phyloP scores from a whole-genome alignment of 2,797 vertebrate genomes.

The Gallinago stenura region DNA sequence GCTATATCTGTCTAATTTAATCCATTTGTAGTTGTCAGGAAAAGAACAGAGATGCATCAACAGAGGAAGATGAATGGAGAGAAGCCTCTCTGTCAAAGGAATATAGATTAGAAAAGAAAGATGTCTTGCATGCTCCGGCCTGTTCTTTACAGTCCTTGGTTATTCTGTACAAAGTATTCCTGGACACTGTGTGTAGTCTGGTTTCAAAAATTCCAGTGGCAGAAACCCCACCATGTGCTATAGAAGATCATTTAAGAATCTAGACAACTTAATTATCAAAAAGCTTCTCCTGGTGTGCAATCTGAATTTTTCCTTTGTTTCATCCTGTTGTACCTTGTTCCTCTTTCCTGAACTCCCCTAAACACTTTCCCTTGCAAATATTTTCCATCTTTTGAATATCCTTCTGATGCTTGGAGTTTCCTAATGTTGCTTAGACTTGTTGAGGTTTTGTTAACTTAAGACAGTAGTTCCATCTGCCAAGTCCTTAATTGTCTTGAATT shows the following conservation, averaged over 20 bases:
- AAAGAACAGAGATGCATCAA: neutral
- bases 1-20: neutral
- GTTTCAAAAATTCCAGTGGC: neutral
- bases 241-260: neutral
- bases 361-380: conserved; percentile 12
- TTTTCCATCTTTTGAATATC: conserved; percentile 18
- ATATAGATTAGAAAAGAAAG: neutral
- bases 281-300: neutral
- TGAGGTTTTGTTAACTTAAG: conserved; percentile 40
- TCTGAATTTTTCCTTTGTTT: conserved; percentile 28
- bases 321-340: neutral
- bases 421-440: neutral
- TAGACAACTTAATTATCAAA: neutral
- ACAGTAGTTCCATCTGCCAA: neutral
- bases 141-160: neutral
- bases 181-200: neutral
- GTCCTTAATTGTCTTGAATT: neutral
- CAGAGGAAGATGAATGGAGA: neutral
- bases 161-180: neutral
- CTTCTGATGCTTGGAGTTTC: neutral
- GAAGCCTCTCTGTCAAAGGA: neutral
- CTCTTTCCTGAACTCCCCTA: neutral
- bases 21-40: conserved; percentile 1
- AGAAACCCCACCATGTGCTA: neutral
- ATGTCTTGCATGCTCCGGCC: neutral